Base-by-base conservation (phyloP, 2,113 vertebrate species). In the Larimichthys polyactis region DNA sequence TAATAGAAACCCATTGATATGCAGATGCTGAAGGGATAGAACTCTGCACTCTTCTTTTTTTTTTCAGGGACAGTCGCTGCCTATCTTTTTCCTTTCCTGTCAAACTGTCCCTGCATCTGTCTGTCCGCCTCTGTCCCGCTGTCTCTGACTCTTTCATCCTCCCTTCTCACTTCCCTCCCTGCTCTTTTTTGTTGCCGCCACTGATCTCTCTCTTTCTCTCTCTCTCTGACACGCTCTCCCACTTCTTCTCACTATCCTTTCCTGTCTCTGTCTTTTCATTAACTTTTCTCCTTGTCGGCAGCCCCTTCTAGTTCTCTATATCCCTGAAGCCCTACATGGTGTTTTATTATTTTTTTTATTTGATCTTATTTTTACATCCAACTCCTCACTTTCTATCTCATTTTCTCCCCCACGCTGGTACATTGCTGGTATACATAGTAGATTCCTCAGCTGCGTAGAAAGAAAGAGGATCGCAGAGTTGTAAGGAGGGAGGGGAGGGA, bases 1-100 rank as follows among this genome's bases (percentile, higher is more conserved):
- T 89, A 81, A 90, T 78, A 84, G 75, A 81, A 79, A 80, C 60
- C 79, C 29, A 90, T 92, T 92, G 91, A 91, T 85, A 88, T 90
- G 87, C 78, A 88, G 89, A 91, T 91, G 82, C 71, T 16, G 36
- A 73, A 64, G 68, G 68, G 83, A 75, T 69, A 49, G 87, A 81
- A 69, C 75, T 64, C 49, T 16, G 72, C 62, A 71, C 85, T 87
- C 48, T n/a, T 65, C 27, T 67, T 65, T 24, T 24, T 24, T 36
- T 67, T 36, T 14, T 52, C 29, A 17, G 40, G 74, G 73, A 54
- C 40, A 67, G 69, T 67, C 12, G 6, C 63, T 58, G 48, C 54
- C 65, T 83, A 44, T 73, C 17, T 22, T 79, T 24, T 62, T 75
- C 68, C 74, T 62, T 64, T 55, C 58, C 67, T 79, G 36, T 78